These are phyloP conservation scores for Frieseomelitta varia DNA, from an alignment of 1,140 invertebrate genomes.

Conservation along the genomic window DNA sequence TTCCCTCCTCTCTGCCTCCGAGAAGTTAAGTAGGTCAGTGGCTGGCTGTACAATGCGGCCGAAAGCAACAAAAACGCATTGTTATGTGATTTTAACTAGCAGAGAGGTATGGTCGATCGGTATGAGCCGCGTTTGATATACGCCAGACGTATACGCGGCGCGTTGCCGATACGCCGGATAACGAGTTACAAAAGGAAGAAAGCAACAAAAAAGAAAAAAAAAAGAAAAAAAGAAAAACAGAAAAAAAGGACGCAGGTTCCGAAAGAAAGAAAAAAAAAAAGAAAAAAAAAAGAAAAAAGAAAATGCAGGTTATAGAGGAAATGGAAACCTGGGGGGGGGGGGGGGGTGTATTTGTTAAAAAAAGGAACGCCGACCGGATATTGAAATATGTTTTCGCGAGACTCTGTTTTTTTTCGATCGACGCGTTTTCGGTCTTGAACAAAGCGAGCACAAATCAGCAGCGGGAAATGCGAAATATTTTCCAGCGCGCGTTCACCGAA, in stretches of 20 bases:
- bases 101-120: conserved; percentile 48
- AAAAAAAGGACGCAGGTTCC: background rate
- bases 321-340: conserved; percentile 49
- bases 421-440: conserved; percentile 43
- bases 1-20: too few species aligned
- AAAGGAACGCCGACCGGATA: conserved; percentile 61
- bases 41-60: conserved; percentile 26
- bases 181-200: conserved; percentile 58
- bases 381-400: conserved; percentile 65
- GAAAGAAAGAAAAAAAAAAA: too few species aligned
- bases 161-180: conserved; percentile 53
- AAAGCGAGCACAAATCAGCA: conserved; percentile 49
- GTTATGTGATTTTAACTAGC: conserved; percentile 54
- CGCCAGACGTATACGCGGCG: conserved; percentile 4
- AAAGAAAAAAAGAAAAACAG: background rate
- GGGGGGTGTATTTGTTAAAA: conserved; percentile 53
- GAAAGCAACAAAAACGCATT: conserved; percentile 58
- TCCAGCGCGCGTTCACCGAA: background rate
- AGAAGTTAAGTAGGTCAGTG: conserved; percentile 53
- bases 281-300: background rate
- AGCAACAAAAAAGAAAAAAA: background rate
- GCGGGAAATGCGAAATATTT: conserved; percentile 30
- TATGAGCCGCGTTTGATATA: conserved; percentile 54
- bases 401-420: conserved; percentile 36
- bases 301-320: conserved; percentile 61